Evolutionary conservation across 2,797 vertebrate genomes (phyloP).

Genomic region (Neoniphon sammara): DNA sequence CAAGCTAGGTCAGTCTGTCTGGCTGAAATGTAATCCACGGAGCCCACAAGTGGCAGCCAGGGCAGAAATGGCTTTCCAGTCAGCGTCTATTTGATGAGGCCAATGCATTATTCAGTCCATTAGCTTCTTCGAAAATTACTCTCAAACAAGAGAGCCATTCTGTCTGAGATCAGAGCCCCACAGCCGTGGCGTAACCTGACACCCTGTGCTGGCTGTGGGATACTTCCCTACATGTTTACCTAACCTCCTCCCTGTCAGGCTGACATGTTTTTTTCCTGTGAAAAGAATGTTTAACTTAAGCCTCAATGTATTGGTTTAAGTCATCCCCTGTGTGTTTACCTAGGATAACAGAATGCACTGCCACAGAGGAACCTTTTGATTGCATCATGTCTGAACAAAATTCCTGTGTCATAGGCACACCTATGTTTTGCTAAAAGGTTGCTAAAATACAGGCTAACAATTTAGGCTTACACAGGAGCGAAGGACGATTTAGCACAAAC

Average conservation of each 20-base stretch:
- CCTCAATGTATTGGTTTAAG: constrained; percentile 80
- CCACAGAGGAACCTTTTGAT: constrained; percentile 65
- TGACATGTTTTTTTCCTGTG: constrained; percentile 82
- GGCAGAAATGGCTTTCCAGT: constrained; percentile 83
- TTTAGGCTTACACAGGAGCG: constrained; percentile 35
- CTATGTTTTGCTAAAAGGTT: constrained; percentile 60
- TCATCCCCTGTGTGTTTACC: constrained; percentile 80
- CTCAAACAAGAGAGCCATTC: constrained; percentile 83
- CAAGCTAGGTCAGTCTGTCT: constrained; percentile 77
- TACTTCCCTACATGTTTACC: constrained; percentile 82
- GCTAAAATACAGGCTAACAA: constrained; percentile 50
- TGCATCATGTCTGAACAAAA: constrained; percentile 71
- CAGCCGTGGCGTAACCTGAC: constrained; percentile 71
- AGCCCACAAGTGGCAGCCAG: constrained; percentile 78
- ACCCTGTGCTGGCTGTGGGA: constrained; percentile 77
- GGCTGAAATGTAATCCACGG: constrained; percentile 79
- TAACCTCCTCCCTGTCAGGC: constrained; percentile 80
- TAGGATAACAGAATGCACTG: constrained; percentile 78
- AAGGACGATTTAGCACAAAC: constrained; percentile 1
- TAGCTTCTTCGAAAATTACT: constrained; percentile 83
- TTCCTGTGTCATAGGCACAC: constrained; percentile 60
- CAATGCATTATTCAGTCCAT: constrained; percentile 85
- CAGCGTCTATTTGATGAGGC: constrained; percentile 82
- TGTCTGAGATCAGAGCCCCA: constrained; percentile 81
- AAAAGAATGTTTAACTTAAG: constrained; percentile 82